A percentile compares a stretch with the other conserved stretches of the same genome.
phyloP scores from a whole-genome alignment of 2,888 invertebrate species.

The Caenorhabditis becei region DNA sequence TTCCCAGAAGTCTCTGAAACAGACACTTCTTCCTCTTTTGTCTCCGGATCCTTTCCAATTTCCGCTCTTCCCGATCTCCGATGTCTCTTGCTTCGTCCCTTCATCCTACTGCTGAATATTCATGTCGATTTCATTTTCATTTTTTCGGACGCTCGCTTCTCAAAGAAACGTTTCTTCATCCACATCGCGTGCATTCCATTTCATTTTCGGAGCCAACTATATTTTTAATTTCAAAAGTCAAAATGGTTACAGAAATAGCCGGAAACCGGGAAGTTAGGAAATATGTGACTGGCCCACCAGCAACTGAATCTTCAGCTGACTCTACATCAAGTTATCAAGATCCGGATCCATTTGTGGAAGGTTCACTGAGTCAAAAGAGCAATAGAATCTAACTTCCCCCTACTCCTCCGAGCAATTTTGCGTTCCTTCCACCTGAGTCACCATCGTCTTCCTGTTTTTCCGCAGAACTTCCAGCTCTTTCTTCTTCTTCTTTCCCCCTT shows the following conservation, averaged over 20 bases:
- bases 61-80: conserved; percentile 9
- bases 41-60: not conserved
- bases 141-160: conserved; percentile 30
- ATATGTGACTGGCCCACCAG: no score
- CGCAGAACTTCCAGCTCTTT: conserved; percentile 7
- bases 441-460: conserved; percentile 13
- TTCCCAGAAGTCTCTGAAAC: no score
- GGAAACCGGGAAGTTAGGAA: no score
- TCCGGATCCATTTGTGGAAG: no score
- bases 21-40: not conserved
- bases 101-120: conserved; percentile 48
- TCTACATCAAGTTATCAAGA: no score
- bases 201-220: conserved; percentile 1
- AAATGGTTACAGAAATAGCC: no score
- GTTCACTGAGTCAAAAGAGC: no score
- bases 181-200: conserved; percentile 2
- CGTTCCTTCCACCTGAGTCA: conserved; percentile 10
- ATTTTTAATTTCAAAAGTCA: not conserved
- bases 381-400: no score
- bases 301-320: no score
- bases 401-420: conserved; percentile 3
- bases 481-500: conserved; percentile 5
- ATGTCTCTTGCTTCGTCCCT: conserved; percentile 13
- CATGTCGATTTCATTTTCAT: conserved; percentile 46
- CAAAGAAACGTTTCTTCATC: conserved; percentile 19